Base-by-base conservation (phyloP, 2,888 invertebrate genomes). In the Hydriomena furcata region DNA sequence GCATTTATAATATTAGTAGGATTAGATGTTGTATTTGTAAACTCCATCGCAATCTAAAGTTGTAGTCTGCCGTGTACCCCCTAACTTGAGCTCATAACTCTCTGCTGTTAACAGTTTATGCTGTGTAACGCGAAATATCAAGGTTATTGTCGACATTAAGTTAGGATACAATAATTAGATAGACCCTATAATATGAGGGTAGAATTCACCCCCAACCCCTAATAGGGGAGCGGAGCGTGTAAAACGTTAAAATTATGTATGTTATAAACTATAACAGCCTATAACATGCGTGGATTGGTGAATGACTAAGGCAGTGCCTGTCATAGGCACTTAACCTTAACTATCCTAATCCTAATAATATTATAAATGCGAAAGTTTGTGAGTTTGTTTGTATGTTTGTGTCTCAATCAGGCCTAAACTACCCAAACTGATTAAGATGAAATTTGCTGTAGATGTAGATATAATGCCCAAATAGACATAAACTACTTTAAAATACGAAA, bases 121-220 rank as follows among this genome's bases (percentile, higher is more conserved):
- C 57, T 32, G 55, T 41, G 52, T 60, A 47, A 50, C 52, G 56
- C 13, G 44, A 46, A 37, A 56, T 50, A 52, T 54, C 59, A 52
- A 52, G 48, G 48, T 48, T 48, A 43, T 43, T 44, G 43, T 44
- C 48, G 52, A 25, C 38, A 25, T 52, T 48, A 43, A 8, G 28
- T 40, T 13, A 38, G 17, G 35, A 36, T 40, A 44, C 30, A 30
- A 50, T 50, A 23, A 44, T 50, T 21, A 42, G 43, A 30, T 43
- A 32, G 7, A 6, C 32, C 34, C 43, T 40, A 35, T 43, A 28
- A 11, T 47, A 32, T 12, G 34, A 20, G 28, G 43, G 43, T 50
- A 34, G 12, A 38, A 34, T 25, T 13, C 10, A 24, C 28, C 30
- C 17, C 32, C 42, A 11, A 34, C 10, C 34, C 40, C 10, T 40